Evolutionary conservation across 2,113 vertebrate species (phyloP), one percentile per base, ranked within the genome.

Genomic region (Montifringilla adamsi): DNA sequence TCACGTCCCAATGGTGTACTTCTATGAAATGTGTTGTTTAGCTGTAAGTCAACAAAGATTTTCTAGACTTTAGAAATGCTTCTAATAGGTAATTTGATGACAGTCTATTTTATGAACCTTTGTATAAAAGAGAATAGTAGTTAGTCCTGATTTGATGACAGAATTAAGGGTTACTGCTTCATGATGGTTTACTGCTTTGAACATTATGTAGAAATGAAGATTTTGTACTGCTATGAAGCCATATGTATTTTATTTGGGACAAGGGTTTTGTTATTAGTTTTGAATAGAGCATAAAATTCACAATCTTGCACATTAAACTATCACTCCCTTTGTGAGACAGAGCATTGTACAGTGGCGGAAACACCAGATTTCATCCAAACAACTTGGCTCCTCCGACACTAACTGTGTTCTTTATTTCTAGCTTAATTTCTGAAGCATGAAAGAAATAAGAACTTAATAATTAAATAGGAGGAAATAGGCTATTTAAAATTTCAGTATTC

Each of bases 201-300:
- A 58, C n/a, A 62, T 20, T 84, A 23, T 46, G 22, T 56, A 73
- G 75, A 68, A 94, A 90, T 62, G 1, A 85, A 53, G 46, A 30
- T 88, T 86, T 84, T 66, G 39, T 90, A 67, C n/a, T 80, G 23
- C 64, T 83, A 43, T 4, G 7, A 87, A 75, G 26, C 66, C 62
- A 73, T 23, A 5, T 72, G 31, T 58, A 59, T 84, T 93, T 93
- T 64, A 87, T 89, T 64, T 85, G 39, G 43, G 64, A 44, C 63
- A 67, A 70, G 10, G n/a, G 7, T 11, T 87, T 89, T 84, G 23
- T 55, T 87, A 22, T n/a, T 75, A n/a, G 47, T 85, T 94, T 66
- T 80, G n/a, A 60, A 83, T 83, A 78, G 62, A 72, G 41, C 62
- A 76, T 94, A 76, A 94, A 87, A 89, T 85, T 89, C 27, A 76